Base-by-base conservation (phyloP, 2,113 vertebrate species). In the Saimiri boliviensis region DNA sequence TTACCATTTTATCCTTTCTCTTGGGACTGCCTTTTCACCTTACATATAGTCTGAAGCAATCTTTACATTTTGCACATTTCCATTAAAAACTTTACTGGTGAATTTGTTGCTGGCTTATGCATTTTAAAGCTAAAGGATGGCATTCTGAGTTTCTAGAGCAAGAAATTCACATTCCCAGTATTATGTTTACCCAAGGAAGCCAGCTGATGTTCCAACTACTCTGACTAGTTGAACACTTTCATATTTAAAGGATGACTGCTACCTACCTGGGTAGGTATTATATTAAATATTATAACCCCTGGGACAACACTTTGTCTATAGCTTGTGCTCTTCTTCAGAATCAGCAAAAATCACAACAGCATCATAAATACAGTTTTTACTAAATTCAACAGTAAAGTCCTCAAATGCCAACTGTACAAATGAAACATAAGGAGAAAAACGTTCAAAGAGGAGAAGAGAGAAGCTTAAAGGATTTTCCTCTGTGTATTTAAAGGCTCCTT, bases 321-420 rank as follows among this genome's bases (percentile, higher is more conserved):
- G 80, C 12, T 71, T 19, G 1, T 52, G 66, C 2, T 81, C 7
- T n/a, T 87, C 56, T 91, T 83, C 25, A 37, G 77, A 30, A 83
- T 63, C 40, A 83, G 25, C 68, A 27, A 40, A 91, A 86, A 79
- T 83, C 66, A 45, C 58, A 86, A 81, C 23, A 52, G 66, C 56
- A 47, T 86, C 40, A 52, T 12, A 9, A 70, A 49, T 5, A 82
- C 2, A 47, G 77, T 91, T 71, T 47, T 27, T 70, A 16, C 70
- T 77, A 70, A 82, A 87, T 83, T 93, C 42, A 45, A 40, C 60
- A 16, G 27, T 40, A 17, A 79, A 79, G 32, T 87, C 76, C 70
- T 91, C 94, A 71, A 71, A 63, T 83, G 83, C 54, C 91, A 91
- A 87, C 52, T 92, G 60, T 40, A 66, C 12, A 85, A 76, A 89